Evolutionary conservation across 2,888 invertebrate genomes (phyloP).

Genomic region (Phalera bucephala): DNA sequence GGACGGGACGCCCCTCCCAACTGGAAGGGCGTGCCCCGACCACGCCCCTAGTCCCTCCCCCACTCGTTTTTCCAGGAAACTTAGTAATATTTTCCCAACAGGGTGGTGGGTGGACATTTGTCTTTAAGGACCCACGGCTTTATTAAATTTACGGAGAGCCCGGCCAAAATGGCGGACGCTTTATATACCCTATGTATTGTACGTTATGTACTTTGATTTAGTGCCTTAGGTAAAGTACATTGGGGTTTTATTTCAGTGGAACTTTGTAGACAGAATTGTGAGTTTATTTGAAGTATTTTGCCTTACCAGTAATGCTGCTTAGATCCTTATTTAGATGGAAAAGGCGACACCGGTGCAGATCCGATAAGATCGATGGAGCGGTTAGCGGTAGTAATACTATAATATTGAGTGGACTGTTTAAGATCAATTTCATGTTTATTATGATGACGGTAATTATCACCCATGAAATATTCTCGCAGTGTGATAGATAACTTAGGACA

Average conservation of each 20-base stretch:
- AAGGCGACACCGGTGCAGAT: too few species aligned
- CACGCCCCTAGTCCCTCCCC: conserved; percentile 39
- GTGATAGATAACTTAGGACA: too few species aligned
- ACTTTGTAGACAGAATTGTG: background rate
- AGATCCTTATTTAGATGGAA: too few species aligned
- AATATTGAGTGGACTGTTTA: too few species aligned
- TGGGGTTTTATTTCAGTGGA: conserved; percentile 17
- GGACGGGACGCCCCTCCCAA: conserved; percentile 20
- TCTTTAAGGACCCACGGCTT: conserved; percentile 57
- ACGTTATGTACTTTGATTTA: conserved; percentile 37
- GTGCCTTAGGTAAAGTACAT: conserved; percentile 24
- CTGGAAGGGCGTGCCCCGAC: conserved; percentile 32
- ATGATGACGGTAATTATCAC: too few species aligned
- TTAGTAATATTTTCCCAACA: conserved; percentile 52
- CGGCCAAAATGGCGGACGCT: conserved; percentile 47
- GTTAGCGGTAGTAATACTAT: too few species aligned
- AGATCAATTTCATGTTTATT: too few species aligned
- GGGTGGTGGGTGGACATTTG: conserved; percentile 67
- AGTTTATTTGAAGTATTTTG: too few species aligned
- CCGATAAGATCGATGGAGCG: too few species aligned
- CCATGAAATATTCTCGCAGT: too few species aligned
- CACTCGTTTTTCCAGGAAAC: conserved; percentile 37
- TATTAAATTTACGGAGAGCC: conserved; percentile 67
- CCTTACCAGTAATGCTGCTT: too few species aligned
- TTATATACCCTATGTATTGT: conserved; percentile 29